Evolutionary conservation across 2,113 vertebrate species (phyloP).

Genomic region (Herpailurus yagouaroundi): DNA sequence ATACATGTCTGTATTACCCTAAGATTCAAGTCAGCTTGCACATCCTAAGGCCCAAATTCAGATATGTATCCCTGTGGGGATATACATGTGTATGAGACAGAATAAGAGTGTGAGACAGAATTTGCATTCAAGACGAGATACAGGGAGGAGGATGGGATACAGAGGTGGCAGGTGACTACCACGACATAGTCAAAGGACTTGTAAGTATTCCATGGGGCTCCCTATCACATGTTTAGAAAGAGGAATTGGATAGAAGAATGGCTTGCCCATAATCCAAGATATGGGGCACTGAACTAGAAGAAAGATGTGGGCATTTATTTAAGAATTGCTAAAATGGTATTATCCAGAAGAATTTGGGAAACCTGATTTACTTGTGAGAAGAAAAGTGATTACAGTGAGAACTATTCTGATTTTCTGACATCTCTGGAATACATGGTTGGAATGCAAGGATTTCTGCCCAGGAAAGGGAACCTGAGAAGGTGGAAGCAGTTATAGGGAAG

Average conservation of each 20-base stretch:
- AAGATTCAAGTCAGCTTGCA: neutral
- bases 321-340: neutral
- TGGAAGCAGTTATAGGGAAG: neutral
- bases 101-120: neutral
- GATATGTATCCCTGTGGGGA: neutral
- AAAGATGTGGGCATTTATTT: neutral
- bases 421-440: neutral
- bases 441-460: neutral
- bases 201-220: neutral
- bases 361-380: neutral
- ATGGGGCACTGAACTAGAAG: neutral
- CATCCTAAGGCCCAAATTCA: neutral
- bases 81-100: neutral
- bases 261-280: neutral
- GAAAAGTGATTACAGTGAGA: neutral
- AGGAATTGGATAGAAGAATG: neutral
- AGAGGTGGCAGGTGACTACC: neutral
- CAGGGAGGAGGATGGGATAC: neutral
- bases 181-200: neutral
- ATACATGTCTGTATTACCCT: neutral
- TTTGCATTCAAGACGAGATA: neutral
- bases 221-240: neutral
- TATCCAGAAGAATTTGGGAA: neutral
- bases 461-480: neutral
- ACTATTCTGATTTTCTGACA: neutral